Base-by-base conservation (phyloP, 2,888 invertebrate genomes). In the Agonopterix arenella region DNA sequence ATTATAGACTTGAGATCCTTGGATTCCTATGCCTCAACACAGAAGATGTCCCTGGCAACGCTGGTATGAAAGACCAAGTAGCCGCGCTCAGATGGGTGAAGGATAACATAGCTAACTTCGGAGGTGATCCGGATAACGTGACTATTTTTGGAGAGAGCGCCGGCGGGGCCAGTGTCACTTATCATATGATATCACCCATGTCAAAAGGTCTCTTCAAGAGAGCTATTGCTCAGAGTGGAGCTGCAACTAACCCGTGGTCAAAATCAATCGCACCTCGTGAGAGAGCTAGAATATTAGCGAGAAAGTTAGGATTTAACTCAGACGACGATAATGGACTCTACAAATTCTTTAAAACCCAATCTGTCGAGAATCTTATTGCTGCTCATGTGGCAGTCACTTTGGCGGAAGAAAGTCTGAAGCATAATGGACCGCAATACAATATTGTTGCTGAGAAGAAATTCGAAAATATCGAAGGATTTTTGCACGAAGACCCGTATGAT, bases 171-270 rank as follows among this genome's bases (percentile, higher is more conserved):
- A 61, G 68, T 42, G 66, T 70, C 0, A 54, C 62, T 1, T 68
- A 61, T 38, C 80, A 78, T 45, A 50, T 76, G 4, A 49, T 79
- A n/a, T 81, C 81, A 2, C 78, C 81, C 0, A 72, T 80, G 72
- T 68, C 71, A 0, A 74, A 73, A 61, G 76, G 73, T 0, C 63
- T 83, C 1, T 80, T 80, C 43, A 68, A 68, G 36, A 71, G 66
- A 55, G 79, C 90, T 1, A 94, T 95, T 37, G 86, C 92, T 0
- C 93, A 94, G 66, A 94, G 94, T 62, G 94, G 94, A 0, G 90
- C 91, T 0, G 86, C 91, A 7, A 75, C 91, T 11, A 85, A 88
- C 62, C 84, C 89, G 0, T 93, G 93, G 93, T 13, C 13, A 13
- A 13, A 13, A 13, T 13, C 13, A 13, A 13, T 13, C 13, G 13